Conservation (phyloP, 2,888 invertebrate genomes). For the Labia minor region DNA sequence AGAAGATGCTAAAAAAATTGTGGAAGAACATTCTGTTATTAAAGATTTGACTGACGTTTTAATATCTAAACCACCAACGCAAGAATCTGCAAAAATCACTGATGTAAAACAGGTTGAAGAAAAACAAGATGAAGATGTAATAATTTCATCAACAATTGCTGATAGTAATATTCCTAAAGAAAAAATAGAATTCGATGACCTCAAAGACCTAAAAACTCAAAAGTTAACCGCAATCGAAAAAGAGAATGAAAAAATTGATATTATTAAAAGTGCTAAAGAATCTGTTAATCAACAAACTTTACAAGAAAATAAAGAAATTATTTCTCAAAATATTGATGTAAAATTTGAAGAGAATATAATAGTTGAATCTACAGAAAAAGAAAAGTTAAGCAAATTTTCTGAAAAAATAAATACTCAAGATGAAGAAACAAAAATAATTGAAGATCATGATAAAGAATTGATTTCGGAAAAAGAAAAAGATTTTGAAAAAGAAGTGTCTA, state of each 20-base stretch:
- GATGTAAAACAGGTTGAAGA: not conserved
- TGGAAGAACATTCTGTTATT: not conserved
- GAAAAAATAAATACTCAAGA: not conserved
- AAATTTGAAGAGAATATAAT: too few relatives aligned
- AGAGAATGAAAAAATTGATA: constrained; percentile 13
- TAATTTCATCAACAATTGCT: not conserved
- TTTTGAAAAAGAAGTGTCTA: too few relatives aligned
- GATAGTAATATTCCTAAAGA: not conserved
- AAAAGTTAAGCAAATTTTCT: not conserved
- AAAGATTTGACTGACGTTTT: not conserved
- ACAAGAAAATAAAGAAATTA: not conserved
- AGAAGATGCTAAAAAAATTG: constrained; percentile 17
- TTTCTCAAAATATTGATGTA: not conserved
- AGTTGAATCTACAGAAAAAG: not conserved
- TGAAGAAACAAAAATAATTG: too few relatives aligned
- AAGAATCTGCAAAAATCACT: not conserved
- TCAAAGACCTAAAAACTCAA: too few relatives aligned
- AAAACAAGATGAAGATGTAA: constrained; percentile 13
- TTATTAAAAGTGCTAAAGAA: constrained; percentile 17
- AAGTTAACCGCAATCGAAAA: constrained; percentile 13
- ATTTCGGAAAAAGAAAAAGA: too few relatives aligned
- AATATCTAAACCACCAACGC: not conserved
- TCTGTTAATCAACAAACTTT: not conserved
- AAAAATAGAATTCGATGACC: constrained; percentile 17
- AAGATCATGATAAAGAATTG: too few relatives aligned